Base-by-base conservation (phyloP, 2,797 vertebrate genomes). In the Telmatherina bonti region DNA sequence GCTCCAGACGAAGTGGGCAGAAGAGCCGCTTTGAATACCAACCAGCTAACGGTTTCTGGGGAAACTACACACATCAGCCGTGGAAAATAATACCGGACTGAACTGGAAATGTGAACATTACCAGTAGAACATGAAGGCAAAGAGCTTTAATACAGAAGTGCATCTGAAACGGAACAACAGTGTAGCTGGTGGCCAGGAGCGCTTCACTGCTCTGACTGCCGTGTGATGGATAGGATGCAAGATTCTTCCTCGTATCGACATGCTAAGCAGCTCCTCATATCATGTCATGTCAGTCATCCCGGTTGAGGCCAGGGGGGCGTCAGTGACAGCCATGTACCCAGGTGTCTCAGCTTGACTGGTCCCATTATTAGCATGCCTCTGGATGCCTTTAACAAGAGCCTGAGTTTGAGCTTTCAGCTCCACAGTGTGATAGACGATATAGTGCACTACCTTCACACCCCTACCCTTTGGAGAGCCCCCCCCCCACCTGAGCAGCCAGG, bases 1-100 rank as follows among this genome's bases (percentile, higher is more conserved):
- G 70, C 82, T 83, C 76, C 82, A 86, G 81, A 90, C 87, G 76
- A 88, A 84, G 79, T 74, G 74, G 80, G 81, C 66, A 84, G 83
- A 87, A 81, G 36, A 79, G 73, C 63, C 15, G 53, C 10, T 0
- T 74, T 82, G 89, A 85, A 92, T 92, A 91, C 74, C 74, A 93
- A 93, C 81, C 85, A 90, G 82, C 78, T 77, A 72, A 73, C 45
- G 54, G 63, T 74, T 77, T 81, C 61, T 75, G 58, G 0, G 62
- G 72, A 74, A 74, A 63, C 79, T 54, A 3, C 7, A 20, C 68
- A 72, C 84, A 80, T 78, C 66, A 79, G 56, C 47, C 45, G 60
- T 27, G 43, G 41, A 85, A 85, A 87, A 88, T 62, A 88, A 87
- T 59, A 56, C 58, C 52, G 53, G n/a, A 66, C 31, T 54, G 53